Base-by-base conservation (phyloP, 2,113 vertebrate genomes). In the Ophthalmolycus amberensis region DNA sequence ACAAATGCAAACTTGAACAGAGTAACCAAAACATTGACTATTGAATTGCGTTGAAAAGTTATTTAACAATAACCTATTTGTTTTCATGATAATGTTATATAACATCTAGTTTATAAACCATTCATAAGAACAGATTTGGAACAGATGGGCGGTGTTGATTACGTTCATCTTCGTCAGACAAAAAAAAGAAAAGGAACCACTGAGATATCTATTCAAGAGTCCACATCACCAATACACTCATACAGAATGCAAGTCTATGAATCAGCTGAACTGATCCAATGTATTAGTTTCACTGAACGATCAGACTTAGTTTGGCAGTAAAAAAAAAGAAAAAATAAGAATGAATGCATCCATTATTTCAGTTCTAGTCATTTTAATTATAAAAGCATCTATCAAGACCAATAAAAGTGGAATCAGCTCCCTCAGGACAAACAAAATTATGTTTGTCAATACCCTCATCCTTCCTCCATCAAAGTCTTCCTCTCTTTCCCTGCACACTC, bases 401-500 rank as follows among this genome's bases (percentile, higher is more conserved):
- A 86, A 50, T 89, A 77, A 81, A 85, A 71, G 27, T n/a, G 32
- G 40, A 16, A 34, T 12, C 18, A 25, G 9, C 18, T 75, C 74
- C 25, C 32, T 58, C 48, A 22, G 27, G 46, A 46, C 29, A 75
- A 66, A 9, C 34, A 40, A 74, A 80, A 82, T 34, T 3, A 25
- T 67, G 66, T 63, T 79, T 18, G 54, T 65, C 60, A 83, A 73
- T 71, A 83, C 37, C 54, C 32, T 71, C 59, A 77, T 75, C 52
- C 62, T 63, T 78, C 71, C 64, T 65, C 59, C 73, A 65, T 85
- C 79, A 75, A 65, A 54, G 71, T 60, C 67, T 72, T 32, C 42
- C 38, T 54, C 67, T 68, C 54, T 79, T 83, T 81, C 87, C 70
- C 58, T 75, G 76, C 86, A 93, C 93, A 93, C 92, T 91, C 85